Percentiles rank a stretch among this genome's conserved stretches.
phyloP scores from a whole-genome alignment of 2,113 vertebrate species.

The Aegotheles bennettii region DNA sequence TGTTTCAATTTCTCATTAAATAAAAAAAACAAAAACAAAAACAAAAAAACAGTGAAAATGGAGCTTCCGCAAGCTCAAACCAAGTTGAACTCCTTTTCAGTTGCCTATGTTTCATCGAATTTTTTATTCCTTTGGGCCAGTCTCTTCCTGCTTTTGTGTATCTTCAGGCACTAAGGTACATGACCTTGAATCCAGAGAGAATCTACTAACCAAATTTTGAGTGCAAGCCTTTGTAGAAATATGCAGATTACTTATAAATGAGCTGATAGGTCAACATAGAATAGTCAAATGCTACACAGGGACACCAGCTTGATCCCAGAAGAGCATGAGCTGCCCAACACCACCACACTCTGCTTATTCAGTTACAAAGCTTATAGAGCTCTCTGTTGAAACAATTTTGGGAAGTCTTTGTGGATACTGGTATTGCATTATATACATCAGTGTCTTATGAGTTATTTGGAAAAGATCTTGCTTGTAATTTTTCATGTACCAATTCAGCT shows the following conservation, averaged over 20 bases:
- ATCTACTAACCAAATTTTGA: background rate
- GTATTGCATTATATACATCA: background rate
- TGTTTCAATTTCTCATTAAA: background rate
- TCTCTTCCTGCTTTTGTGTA: background rate
- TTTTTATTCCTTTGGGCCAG: background rate
- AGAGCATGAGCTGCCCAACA: background rate
- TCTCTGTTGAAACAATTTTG: background rate
- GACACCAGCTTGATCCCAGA: background rate
- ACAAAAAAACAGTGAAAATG: background rate
- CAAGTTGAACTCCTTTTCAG: background rate
- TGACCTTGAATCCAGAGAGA: background rate
- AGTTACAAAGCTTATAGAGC: background rate
- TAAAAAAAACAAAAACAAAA: background rate
- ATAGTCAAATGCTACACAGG: background rate
- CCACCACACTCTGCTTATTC: background rate
- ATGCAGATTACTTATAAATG: background rate
- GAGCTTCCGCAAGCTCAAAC: background rate
- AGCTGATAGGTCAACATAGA: background rate
- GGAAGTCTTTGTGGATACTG: background rate
- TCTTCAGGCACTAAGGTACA: background rate
- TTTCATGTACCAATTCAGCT: background rate
- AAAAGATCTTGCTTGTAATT: no score
- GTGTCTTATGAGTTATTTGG: background rate
- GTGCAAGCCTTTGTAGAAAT: background rate
- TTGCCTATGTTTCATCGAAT: background rate